A percentile compares a stretch with the other conserved stretches of the same genome.
These are phyloP conservation scores for Caenorhabditis wallacei DNA, from an alignment of 2,888 invertebrate species.

Conservation along the genomic window DNA sequence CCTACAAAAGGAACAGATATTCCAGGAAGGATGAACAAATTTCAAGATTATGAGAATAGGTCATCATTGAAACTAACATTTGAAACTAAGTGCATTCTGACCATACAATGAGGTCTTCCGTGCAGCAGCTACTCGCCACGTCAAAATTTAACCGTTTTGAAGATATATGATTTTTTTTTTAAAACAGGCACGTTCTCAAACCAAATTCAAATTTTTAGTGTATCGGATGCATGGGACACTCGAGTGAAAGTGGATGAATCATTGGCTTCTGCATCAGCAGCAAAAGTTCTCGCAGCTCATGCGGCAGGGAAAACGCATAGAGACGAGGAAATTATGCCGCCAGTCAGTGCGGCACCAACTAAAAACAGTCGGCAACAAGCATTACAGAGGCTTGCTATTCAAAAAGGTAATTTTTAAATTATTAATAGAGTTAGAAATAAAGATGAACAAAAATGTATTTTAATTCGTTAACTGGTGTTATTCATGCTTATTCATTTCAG, in stretches of 20 bases:
- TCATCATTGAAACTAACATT: conserved; percentile 35
- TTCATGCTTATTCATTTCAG: no score
- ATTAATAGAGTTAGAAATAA: no score
- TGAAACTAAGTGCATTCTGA: not conserved
- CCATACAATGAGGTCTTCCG: not conserved
- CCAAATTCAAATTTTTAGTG: conserved; percentile 69
- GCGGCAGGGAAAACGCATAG: conserved; percentile 70
- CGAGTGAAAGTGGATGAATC: conserved; percentile 78
- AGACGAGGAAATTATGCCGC: conserved; percentile 80
- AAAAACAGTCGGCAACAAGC: conserved; percentile 81
- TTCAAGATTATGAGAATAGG: conserved; percentile 82
- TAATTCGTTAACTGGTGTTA: no score
- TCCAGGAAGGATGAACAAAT: conserved; percentile 72
- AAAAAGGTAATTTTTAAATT: no score
- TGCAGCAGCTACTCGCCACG: conserved; percentile 18
- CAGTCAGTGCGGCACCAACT: conserved; percentile 77
- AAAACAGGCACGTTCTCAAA: not conserved
- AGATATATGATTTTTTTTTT: not conserved
- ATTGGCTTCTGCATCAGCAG: conserved; percentile 78
- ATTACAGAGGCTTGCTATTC: conserved; percentile 80
- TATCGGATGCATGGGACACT: conserved; percentile 82
- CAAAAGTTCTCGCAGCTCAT: conserved; percentile 80
- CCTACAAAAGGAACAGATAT: conserved; percentile 62
- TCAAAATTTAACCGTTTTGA: not conserved
- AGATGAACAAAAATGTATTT: no score